Conservation (phyloP, 2,888 invertebrate genomes). For the Meiosimyza decipiens region DNA sequence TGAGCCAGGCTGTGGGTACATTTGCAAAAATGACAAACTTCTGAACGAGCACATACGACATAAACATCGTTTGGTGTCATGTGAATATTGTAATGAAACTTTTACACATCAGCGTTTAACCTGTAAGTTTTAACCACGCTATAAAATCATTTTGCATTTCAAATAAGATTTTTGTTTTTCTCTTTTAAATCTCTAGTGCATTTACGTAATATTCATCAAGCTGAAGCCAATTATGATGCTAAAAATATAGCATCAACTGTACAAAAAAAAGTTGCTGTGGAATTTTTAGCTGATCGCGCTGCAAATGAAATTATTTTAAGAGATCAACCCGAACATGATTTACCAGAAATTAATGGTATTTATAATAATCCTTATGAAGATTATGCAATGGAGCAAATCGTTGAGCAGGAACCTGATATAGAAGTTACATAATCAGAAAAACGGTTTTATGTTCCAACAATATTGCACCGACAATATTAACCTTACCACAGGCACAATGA, state of each 20-base stretch:
- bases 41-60: constrained; percentile 47
- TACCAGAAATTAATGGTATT: neutral
- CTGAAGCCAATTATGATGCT: constrained; percentile 36
- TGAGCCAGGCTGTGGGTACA: constrained; percentile 43
- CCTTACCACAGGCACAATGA: no score
- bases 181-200: constrained; percentile 40
- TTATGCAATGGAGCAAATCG: constrained; percentile 29
- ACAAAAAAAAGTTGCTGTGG: constrained; percentile 26
- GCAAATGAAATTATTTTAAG: constrained; percentile 21
- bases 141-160: neutral
- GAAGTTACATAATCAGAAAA: constrained; percentile 42
- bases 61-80: constrained; percentile 46
- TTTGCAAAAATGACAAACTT: constrained; percentile 44
- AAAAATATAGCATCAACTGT: neutral
- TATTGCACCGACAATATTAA: constrained; percentile 15
- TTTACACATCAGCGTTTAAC: constrained; percentile 45
- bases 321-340: constrained; percentile 9
- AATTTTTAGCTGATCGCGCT: constrained; percentile 18
- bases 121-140: constrained; percentile 33
- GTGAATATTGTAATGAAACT: constrained; percentile 46
- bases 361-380: constrained; percentile 24
- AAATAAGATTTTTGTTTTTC: neutral
- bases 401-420: constrained; percentile 48
- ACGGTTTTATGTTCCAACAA: constrained; percentile 34
- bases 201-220: constrained; percentile 44